phyloP scores from a whole-genome alignment of 1,140 invertebrate genomes.

The Thereuonema tuberculata region DNA sequence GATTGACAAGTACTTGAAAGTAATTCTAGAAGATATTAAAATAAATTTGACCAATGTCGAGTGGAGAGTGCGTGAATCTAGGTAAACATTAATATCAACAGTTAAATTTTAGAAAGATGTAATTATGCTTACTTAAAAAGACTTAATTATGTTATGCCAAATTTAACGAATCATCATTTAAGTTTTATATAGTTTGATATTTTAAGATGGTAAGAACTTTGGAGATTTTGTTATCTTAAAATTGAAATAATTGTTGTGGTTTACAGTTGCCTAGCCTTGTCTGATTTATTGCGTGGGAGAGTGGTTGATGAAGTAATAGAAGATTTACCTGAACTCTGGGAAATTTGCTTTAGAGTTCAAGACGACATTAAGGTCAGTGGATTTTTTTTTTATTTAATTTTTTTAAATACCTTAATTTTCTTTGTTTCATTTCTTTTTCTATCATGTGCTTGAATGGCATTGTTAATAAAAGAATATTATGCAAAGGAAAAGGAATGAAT shows the following conservation, averaged over 20 bases:
- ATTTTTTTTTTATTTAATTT: not conserved
- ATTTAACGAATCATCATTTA: too few species aligned
- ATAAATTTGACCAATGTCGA: constrained; percentile 64
- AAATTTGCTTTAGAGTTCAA: constrained; percentile 70
- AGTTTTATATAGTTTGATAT: not conserved
- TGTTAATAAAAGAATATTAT: too few species aligned
- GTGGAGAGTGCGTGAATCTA: constrained; percentile 80
- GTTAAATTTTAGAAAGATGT: too few species aligned
- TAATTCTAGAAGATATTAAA: constrained; percentile 67
- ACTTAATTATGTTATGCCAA: too few species aligned
- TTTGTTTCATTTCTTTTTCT: too few species aligned
- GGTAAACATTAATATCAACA: too few species aligned
- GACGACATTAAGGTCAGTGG: constrained; percentile 85
- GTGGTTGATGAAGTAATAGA: constrained; percentile 35
- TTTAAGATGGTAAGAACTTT: not conserved
- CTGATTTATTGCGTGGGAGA: constrained; percentile 55
- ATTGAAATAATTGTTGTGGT: not conserved
- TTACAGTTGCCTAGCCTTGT: constrained; percentile 56
- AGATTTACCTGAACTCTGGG: constrained; percentile 56
- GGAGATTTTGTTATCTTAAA: not conserved
- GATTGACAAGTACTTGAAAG: constrained; percentile 73
- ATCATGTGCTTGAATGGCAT: too few species aligned
- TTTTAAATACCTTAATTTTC: not conserved
- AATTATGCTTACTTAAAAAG: too few species aligned
- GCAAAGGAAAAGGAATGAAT: too few species aligned